Evolutionary conservation across 2,113 vertebrate species (phyloP).

Genomic region (Catagonus wagneri): DNA sequence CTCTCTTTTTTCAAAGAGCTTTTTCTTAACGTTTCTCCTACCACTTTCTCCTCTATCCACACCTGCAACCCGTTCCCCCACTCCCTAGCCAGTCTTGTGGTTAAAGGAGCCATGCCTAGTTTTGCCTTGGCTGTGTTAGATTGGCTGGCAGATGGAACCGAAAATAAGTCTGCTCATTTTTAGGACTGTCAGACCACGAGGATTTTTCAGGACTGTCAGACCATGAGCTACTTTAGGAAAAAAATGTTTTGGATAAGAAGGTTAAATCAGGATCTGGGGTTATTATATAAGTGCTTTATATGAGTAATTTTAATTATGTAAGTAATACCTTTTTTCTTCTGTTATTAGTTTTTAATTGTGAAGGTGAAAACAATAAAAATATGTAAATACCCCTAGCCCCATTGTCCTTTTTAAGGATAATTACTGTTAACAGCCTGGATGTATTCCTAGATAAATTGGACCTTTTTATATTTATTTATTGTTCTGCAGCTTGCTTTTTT

Average conservation of each 20-base stretch:
- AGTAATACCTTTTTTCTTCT: conserved; percentile 18
- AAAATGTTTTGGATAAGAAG: not conserved
- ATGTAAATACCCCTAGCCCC: not conserved
- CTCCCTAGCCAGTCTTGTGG: not conserved
- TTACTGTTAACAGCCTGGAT: conserved; percentile 22
- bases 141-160: not conserved
- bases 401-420: conserved; percentile 12
- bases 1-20: not conserved
- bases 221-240: not conserved
- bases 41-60: not conserved
- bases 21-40: conserved; percentile 16
- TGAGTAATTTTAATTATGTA: conserved; percentile 19
- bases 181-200: not conserved
- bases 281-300: conserved; percentile 12
- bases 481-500: conserved; percentile 38
- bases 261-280: conserved; percentile 32
- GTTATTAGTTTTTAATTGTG: conserved; percentile 41
- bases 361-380: no score
- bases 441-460: not conserved
- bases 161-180: not conserved
- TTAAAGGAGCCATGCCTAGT: not conserved
- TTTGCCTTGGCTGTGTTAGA: conserved; percentile 15
- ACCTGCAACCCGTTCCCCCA: not conserved
- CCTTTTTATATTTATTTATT: conserved; percentile 41
- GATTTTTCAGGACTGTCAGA: conserved; percentile 15